Evolutionary conservation across 2,797 vertebrate genomes (phyloP).

Genomic region (Channallabes apus): DNA sequence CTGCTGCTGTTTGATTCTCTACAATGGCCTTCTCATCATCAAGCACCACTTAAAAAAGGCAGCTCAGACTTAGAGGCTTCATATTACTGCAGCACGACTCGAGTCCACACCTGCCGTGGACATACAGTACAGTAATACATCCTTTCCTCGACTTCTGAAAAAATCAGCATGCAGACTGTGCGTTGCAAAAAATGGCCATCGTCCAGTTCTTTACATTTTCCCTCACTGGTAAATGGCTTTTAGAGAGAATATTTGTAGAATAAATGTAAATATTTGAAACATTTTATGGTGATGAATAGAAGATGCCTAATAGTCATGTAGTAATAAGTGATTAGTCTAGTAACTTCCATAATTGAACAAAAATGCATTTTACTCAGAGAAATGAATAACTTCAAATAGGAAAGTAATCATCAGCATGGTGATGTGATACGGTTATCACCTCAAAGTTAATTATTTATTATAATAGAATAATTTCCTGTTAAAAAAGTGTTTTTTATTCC

Average conservation of each 20-base stretch:
- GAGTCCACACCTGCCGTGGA: slow-evolving; percentile 48
- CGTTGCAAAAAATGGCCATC: slow-evolving; percentile 58
- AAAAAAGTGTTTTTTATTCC: neutral
- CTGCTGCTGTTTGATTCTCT: slow-evolving; percentile 67
- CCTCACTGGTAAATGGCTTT: slow-evolving; percentile 45
- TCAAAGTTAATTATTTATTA: neutral
- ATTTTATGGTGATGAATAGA: neutral
- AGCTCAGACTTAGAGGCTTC: slow-evolving; percentile 48
- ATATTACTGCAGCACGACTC: slow-evolving; percentile 56
- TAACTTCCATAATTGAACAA: neutral
- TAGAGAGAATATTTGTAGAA: neutral
- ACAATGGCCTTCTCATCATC: slow-evolving; percentile 59
- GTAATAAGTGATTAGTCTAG: neutral
- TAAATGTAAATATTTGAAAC: neutral
- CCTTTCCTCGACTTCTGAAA: slow-evolving; percentile 63
- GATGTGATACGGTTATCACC: too few relatives aligned
- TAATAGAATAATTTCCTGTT: neutral
- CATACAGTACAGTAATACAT: slow-evolving; percentile 67
- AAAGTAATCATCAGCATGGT: neutral
- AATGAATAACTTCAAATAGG: neutral
- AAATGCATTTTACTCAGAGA: neutral
- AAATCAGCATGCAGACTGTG: slow-evolving; percentile 63
- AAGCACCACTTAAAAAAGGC: slow-evolving; percentile 67
- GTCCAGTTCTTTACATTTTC: slow-evolving; percentile 48
- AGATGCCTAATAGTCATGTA: too few relatives aligned